Percentiles rank a stretch among this genome's conserved stretches.
These are phyloP conservation scores for Acyrthosiphon pisum DNA, from an alignment of 1,140 invertebrate species.

Conservation along the genomic window DNA sequence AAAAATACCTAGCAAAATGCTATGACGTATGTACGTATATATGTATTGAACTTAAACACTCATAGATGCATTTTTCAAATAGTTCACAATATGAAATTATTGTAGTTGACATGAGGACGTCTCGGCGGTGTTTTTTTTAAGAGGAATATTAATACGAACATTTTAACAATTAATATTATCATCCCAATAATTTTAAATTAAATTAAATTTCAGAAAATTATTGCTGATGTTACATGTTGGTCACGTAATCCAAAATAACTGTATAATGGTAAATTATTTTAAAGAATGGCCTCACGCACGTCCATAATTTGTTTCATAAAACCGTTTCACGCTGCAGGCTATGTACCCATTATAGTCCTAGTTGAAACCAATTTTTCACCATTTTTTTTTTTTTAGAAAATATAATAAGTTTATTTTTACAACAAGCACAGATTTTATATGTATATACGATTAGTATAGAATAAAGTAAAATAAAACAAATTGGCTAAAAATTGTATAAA, in stretches of 20 bases:
- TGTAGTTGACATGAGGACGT: not conserved
- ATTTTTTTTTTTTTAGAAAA: too few relatives aligned
- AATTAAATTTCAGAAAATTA: not conserved
- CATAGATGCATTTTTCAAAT: not conserved
- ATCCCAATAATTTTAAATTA: not conserved
- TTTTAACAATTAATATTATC: not conserved
- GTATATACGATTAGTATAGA: too few relatives aligned
- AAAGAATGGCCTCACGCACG: too few relatives aligned
- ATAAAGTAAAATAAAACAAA: not conserved
- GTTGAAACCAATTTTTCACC: not conserved
- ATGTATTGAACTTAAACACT: not conserved
- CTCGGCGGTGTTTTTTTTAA: not conserved
- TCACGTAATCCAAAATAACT: too few relatives aligned
- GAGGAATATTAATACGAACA: not conserved
- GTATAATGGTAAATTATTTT: too few relatives aligned
- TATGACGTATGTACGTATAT: not conserved
- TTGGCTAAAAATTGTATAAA: not conserved
- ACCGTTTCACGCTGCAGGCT: not conserved
- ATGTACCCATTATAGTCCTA: not conserved
- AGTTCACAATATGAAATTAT: not conserved
- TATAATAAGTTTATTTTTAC: too few relatives aligned
- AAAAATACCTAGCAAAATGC: slow-evolving; percentile 57
- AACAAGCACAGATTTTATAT: too few relatives aligned
- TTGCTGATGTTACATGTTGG: not conserved
- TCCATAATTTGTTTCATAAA: not conserved